These are phyloP conservation scores for Heterocephalus glaber DNA, from an alignment of 2,113 vertebrate genomes.

Conservation along the genomic window DNA sequence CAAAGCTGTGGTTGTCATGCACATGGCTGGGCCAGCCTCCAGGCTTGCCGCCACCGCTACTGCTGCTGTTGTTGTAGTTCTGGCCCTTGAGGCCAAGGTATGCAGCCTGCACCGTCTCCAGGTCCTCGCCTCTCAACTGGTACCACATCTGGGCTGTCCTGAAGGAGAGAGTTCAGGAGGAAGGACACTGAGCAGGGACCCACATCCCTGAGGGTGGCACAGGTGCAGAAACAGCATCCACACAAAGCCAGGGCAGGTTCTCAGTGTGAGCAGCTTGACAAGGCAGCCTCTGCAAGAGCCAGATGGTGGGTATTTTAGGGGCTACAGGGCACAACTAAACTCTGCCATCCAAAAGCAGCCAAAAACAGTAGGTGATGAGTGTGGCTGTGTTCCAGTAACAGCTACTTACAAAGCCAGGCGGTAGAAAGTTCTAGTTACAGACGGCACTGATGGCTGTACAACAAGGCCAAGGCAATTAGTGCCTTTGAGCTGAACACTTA, in stretches of 20 bases:
- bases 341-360: background rate
- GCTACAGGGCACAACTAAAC: too few relatives aligned
- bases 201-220: background rate
- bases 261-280: background rate
- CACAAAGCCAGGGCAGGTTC: background rate
- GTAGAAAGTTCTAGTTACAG: background rate
- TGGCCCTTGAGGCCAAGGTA: slow-evolving; percentile 87
- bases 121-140: slow-evolving; percentile 86
- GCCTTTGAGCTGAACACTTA: background rate
- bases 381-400: background rate
- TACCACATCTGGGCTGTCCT: slow-evolving; percentile 89
- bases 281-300: background rate
- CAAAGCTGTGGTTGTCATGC: slow-evolving; percentile 84
- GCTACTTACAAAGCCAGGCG: background rate
- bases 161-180: slow-evolving; percentile 59
- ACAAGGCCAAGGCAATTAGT: too few relatives aligned
- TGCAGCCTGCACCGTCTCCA: slow-evolving; percentile 84
- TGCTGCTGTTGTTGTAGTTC: slow-evolving; percentile 90
- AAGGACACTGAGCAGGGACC: background rate
- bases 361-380: rapidly evolving
- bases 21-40: slow-evolving; percentile 61
- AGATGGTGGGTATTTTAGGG: background rate
- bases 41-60: slow-evolving; percentile 80
- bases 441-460: too few relatives aligned
- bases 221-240: background rate